A percentile compares a stretch with the other conserved stretches of the same genome.
These are phyloP conservation scores for Rhinopomastus cyanomelas DNA, from an alignment of 2,113 vertebrate species.

Conservation along the genomic window DNA sequence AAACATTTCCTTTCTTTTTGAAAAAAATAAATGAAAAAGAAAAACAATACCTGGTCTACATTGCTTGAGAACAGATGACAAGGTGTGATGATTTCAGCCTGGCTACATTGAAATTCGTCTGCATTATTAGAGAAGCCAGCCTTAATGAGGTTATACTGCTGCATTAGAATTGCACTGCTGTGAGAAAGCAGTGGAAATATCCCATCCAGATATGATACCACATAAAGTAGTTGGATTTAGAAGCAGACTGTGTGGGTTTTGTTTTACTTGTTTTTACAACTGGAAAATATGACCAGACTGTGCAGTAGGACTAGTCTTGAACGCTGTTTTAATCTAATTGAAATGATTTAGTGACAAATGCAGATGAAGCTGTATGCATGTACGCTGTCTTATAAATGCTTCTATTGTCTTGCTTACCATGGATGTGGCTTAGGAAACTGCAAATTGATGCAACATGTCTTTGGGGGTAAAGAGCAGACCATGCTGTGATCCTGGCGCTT, in stretches of 20 bases:
- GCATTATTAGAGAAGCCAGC: not conserved
- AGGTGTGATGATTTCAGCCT: not conserved
- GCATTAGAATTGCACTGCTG: not conserved
- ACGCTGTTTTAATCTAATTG: conserved; percentile 35
- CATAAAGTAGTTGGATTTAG: conserved; percentile 23
- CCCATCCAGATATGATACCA: not conserved
- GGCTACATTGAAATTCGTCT: not conserved
- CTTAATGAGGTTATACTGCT: not conserved
- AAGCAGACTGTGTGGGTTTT: not conserved
- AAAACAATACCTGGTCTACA: not conserved
- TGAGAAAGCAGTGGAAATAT: conserved; percentile 9
- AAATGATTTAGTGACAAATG: conserved; percentile 27
- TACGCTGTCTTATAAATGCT: conserved; percentile 8
- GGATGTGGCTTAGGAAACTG: conserved; percentile 31
- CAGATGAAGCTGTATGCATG: not conserved
- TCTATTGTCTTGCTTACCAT: conserved; percentile 25
- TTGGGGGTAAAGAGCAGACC: conserved; percentile 33
- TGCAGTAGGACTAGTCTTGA: not conserved
- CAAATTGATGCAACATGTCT: not conserved
- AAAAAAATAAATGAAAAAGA: not conserved
- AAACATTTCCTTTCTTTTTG: not conserved
- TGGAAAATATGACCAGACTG: conserved; percentile 13
- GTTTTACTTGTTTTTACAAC: conserved; percentile 36
- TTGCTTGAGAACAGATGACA: not conserved
- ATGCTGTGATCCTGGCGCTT: conserved; percentile 47